phyloP scores from a whole-genome alignment of 1,140 invertebrate species.

The Mercenaria mercenaria region DNA sequence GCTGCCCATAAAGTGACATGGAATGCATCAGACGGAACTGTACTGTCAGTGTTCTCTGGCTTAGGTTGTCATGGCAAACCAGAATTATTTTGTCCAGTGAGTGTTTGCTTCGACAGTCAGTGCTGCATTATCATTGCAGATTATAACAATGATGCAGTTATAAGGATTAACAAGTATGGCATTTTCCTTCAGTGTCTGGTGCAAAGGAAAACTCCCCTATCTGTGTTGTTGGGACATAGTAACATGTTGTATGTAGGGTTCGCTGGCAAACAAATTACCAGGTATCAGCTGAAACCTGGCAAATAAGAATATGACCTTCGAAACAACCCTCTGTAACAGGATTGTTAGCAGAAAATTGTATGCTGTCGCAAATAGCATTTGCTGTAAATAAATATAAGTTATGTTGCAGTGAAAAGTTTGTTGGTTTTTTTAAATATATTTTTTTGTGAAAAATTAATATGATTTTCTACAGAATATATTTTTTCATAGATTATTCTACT shows the following conservation, averaged over 20 bases:
- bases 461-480: no score
- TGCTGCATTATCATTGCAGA: not conserved
- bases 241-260: not conserved
- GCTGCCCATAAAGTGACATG: not conserved
- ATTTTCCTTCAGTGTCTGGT: not conserved
- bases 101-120: not conserved
- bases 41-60: not conserved
- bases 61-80: not conserved
- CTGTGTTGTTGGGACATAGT: not conserved
- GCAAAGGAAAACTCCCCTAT: not conserved
- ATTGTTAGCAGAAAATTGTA: no score
- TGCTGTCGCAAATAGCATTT: no score
- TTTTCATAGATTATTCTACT: no score
- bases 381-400: no score
- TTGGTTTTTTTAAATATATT: no score
- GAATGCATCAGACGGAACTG: not conserved
- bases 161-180: not conserved
- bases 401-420: no score
- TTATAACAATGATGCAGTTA: not conserved
- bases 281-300: not conserved
- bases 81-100: not conserved
- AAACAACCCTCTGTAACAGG: no score
- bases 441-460: no score
- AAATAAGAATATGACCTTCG: not conserved
- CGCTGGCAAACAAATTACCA: not conserved